Evolutionary conservation across 2,888 invertebrate genomes (phyloP).

Genomic region (Xestia xanthographa): DNA sequence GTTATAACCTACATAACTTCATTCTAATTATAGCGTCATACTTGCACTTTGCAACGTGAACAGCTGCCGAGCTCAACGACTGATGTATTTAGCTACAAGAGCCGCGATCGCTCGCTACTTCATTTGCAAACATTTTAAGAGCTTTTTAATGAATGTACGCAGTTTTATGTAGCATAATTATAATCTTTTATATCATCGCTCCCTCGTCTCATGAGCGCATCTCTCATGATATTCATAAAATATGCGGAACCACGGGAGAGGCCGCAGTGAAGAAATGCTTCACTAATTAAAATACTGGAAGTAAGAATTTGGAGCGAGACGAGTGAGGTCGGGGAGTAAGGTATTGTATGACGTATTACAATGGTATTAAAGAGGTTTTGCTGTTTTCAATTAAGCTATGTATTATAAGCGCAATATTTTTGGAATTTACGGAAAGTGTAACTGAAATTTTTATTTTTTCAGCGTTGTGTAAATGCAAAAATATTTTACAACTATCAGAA

Average conservation of each 20-base stretch:
- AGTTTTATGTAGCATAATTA: constrained; percentile 19
- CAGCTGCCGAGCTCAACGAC: constrained; percentile 12
- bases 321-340: constrained; percentile 1
- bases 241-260: constrained; percentile 38
- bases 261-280: constrained; percentile 31
- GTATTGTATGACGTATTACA: constrained; percentile 7
- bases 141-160: constrained; percentile 28
- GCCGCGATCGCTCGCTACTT: not conserved
- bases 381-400: not conserved
- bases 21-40: not conserved
- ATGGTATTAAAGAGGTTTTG: constrained; percentile 4
- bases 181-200: constrained; percentile 10
- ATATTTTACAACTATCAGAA: not conserved
- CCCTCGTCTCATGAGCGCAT: constrained; percentile 17
- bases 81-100: not conserved
- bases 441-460: not conserved
- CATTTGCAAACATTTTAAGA: constrained; percentile 11
- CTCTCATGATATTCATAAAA: constrained; percentile 36
- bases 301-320: constrained; percentile 29
- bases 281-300: constrained; percentile 53
- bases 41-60: constrained; percentile 33
- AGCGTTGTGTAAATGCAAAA: not conserved
- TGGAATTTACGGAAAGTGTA: not conserved
- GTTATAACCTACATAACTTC: too few species aligned
- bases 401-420: not conserved